Base-by-base conservation (phyloP, 2,888 invertebrate genomes). In the Meteorus cinctellus region DNA sequence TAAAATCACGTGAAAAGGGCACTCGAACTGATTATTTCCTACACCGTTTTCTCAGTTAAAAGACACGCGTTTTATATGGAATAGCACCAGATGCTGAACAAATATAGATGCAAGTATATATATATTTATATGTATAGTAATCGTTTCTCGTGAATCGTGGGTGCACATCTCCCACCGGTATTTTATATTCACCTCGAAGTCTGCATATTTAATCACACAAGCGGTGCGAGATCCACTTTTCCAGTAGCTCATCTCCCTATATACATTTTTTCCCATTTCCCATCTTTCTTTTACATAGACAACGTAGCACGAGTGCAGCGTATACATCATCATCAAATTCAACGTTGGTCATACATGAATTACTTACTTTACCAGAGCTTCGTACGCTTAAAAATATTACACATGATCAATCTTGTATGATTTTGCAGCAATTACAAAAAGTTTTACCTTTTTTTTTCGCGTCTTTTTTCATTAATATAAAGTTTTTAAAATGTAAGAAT, bases 171-270 rank as follows among this genome's bases (percentile, higher is more conserved):
- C 68, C 76, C 80, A 62, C 79, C 70, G 79, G 69, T 83, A 84
- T 85, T 87, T 87, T 85, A 86, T 83, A 86, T 87, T 86, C 86
- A 85, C 84, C 85, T 85, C 85, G 83, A 84, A 86, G 86, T 85
- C 84, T 86, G 84, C 85, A 87, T 87, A 87, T 87, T 86, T 87
- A 87, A 87, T 86, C 83, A 82, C 76, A 80, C 80, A 81, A 84
- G 81, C 85, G 82, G 82, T 82, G 80, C 82, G 24, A 14, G 81
- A 85, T 84, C 86, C 80, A 84, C 83, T 85, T 85, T 72, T 59
- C 78, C 80, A 81, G 81, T 82, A 85, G 84, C 84, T 85, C 86
- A 86, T 86, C 86, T 82, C 81, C 77, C 80, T 79, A 72, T 31
- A 14, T 66, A 41, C 41, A 8, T 66, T n/a, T 45, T 24, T 29